Percentiles rank a stretch among this genome's conserved stretches.
These are phyloP conservation scores for Tautogolabrus adspersus DNA, from an alignment of 2,113 vertebrate species.

Conservation along the genomic window DNA sequence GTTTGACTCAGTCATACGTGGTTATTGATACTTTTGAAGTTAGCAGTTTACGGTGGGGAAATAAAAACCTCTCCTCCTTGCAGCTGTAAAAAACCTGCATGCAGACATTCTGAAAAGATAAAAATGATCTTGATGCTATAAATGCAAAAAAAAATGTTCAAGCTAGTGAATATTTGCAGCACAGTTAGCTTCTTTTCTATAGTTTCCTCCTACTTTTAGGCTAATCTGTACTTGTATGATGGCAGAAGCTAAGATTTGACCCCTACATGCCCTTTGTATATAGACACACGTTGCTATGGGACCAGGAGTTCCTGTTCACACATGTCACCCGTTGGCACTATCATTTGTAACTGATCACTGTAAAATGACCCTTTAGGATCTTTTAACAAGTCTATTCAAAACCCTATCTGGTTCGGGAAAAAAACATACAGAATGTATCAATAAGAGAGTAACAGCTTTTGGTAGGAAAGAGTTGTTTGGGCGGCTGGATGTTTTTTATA, in stretches of 20 bases:
- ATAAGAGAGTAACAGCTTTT: background rate
- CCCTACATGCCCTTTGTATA: slow-evolving; percentile 34
- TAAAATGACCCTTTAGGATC: slow-evolving; percentile 29
- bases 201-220: background rate
- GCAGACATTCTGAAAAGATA: slow-evolving; percentile 38
- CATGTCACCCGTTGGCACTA: slow-evolving; percentile 28
- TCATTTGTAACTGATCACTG: slow-evolving; percentile 43
- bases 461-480: no score
- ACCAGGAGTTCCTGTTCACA: slow-evolving; percentile 38
- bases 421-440: background rate
- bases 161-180: background rate
- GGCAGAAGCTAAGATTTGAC: slow-evolving; percentile 47
- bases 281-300: slow-evolving; percentile 42
- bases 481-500: slow-evolving; percentile 2
- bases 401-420: slow-evolving; percentile 12
- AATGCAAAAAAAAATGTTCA: no score
- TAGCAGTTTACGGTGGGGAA: background rate
- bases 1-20: slow-evolving; percentile 1
- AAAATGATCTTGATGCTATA: slow-evolving; percentile 1
- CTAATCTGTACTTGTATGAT: slow-evolving; percentile 26
- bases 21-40: background rate
- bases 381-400: slow-evolving; percentile 27
- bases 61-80: slow-evolving; percentile 9
- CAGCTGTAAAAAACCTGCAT: slow-evolving; percentile 37
- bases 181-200: background rate